phyloP scores from a whole-genome alignment of 2,888 invertebrate species.

The Pollenia amentaria region DNA sequence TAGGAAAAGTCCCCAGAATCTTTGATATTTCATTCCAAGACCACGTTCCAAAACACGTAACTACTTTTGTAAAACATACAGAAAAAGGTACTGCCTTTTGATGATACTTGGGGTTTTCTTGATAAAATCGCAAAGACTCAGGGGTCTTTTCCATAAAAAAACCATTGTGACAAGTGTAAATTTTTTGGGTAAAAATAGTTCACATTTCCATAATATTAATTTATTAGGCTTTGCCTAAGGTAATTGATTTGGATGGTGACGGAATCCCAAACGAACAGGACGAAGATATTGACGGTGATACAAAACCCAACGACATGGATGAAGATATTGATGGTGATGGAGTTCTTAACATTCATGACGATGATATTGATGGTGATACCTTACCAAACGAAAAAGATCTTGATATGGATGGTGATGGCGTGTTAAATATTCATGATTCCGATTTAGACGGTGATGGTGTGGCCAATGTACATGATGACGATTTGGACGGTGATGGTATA shows the following conservation, averaged over 20 bases:
- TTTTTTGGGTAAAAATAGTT: slow-evolving; percentile 72
- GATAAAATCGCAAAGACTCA: slow-evolving; percentile 54
- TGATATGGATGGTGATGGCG: slow-evolving; percentile 76
- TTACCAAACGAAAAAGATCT: slow-evolving; percentile 84
- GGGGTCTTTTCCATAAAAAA: slow-evolving; percentile 57
- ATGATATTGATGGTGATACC: slow-evolving; percentile 84
- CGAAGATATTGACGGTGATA: slow-evolving; percentile 79
- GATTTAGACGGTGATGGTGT: slow-evolving; percentile 77
- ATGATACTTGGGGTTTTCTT: background rate
- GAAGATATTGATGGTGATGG: slow-evolving; percentile 77
- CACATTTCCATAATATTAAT: slow-evolving; percentile 74
- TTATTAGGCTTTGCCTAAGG: slow-evolving; percentile 77
- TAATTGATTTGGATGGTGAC: slow-evolving; percentile 75
- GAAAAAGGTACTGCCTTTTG: background rate
- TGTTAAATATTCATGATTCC: slow-evolving; percentile 82
- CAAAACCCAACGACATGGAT: slow-evolving; percentile 78
- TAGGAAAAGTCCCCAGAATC: slow-evolving; percentile 72
- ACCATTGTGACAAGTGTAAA: slow-evolving; percentile 66
- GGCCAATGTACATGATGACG: slow-evolving; percentile 84
- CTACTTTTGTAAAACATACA: no score
- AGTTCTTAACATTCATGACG: slow-evolving; percentile 74
- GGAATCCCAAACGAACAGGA: slow-evolving; percentile 79
- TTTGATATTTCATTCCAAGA: slow-evolving; percentile 40
- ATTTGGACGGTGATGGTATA: slow-evolving; percentile 76
- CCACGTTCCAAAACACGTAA: background rate